These are phyloP conservation scores for Cordilura impudica DNA, from an alignment of 2,888 invertebrate species.

Conservation along the genomic window DNA sequence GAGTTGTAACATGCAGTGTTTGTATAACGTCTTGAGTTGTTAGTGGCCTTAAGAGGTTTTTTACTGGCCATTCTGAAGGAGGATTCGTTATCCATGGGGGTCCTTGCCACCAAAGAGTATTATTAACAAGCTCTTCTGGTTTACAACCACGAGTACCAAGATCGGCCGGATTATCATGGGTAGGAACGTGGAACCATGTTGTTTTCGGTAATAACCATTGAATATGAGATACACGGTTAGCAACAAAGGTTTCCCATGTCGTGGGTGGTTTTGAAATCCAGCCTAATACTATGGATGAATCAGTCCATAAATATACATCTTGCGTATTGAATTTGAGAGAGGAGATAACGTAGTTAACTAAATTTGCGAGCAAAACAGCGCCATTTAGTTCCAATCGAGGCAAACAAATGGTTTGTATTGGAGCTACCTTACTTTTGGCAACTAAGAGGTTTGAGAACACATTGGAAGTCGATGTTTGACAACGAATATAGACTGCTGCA, in stretches of 20 bases:
- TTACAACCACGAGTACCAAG: constrained; percentile 26
- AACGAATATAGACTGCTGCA: neutral
- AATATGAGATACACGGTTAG: neutral
- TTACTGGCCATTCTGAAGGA: constrained; percentile 1
- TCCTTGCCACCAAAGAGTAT: constrained; percentile 12
- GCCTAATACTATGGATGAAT: constrained; percentile 2
- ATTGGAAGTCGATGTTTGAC: neutral
- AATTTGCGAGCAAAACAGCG: neutral
- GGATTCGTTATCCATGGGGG: neutral
- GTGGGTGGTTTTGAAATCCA: neutral
- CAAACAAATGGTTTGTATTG: neutral
- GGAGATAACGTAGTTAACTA: neutral
- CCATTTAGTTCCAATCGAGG: constrained; percentile 8
- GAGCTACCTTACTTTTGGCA: constrained; percentile 16
- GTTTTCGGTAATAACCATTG: neutral
- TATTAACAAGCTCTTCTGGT: neutral
- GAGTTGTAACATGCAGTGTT: neutral
- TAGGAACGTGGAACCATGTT: constrained; percentile 1
- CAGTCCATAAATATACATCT: neutral
- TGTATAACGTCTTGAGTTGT: neutral
- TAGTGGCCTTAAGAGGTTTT: neutral
- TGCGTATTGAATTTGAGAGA: neutral
- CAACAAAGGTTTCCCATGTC: constrained; percentile 1
- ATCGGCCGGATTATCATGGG: constrained; percentile 23
- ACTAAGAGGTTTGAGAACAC: neutral